Evolutionary conservation across 2,888 invertebrate genomes (phyloP), one percentile per base, ranked within the genome.

Genomic region (Temnothorax ravouxi): DNA sequence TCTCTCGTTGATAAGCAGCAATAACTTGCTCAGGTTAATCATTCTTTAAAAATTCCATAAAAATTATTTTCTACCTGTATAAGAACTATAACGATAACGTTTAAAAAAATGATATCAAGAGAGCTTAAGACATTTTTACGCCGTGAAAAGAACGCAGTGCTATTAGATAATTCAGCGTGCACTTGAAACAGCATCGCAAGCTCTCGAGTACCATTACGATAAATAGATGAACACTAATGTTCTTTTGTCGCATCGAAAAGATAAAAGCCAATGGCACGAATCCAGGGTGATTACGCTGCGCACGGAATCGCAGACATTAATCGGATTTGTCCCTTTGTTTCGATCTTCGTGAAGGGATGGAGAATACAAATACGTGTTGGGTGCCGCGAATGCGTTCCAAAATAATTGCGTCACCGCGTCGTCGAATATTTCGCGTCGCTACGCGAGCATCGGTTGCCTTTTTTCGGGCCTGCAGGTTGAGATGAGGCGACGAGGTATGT

Each of bases 241-340:
- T 72, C 13, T 25, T 80, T 59, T 38, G 34, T 47, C 18, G 56
- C 34, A 11, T 72, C 15, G 34, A 25, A 13, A 21, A 80, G 72
- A 72, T 79, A 71, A 79, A 79, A 59, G 72, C 38, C 34, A 56
- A 62, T 74, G 83, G 74, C 61, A 66, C 50, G 50, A 61, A 81
- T 80, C 44, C 86, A 84, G n/a, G 50, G 1, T 41, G 77, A 77
- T 77, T 67, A 67, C 67, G 38, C 38, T 13, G 13, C 67, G 38
- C 67, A 50, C 64, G 76, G 54, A 77, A 83, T 54, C 54, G 54
- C 61, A 50, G 71, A 76, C 18, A n/a, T 87, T 88, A 88, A 88
- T 88, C 88, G 76, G 88, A 88, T 88, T 88, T 87, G 64, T 50
- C 56, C 54, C 44, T 67, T 88, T 80, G 83, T 71, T 74, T 64